Conservation (phyloP, 30 jellyfish, hydroid and myxozoan species). For the Euphysa ruthae region DNA sequence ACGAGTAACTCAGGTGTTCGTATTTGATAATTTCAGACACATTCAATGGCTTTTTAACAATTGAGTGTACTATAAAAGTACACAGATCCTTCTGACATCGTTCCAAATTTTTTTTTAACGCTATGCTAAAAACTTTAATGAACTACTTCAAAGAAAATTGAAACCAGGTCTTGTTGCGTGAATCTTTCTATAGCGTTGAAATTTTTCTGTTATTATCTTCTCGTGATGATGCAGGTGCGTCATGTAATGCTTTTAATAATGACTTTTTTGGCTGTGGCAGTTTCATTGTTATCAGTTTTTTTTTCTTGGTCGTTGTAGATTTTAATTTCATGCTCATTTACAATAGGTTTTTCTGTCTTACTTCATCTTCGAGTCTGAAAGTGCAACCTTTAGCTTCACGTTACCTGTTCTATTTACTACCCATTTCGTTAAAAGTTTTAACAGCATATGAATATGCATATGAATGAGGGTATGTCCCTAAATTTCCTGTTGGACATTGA, state of each 20-base stretch:
- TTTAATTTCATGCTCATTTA: background rate
- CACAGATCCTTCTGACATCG: constrained; percentile 2
- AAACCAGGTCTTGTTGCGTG: background rate
- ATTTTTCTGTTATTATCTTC: background rate
- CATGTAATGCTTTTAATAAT: background rate
- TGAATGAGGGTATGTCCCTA: background rate
- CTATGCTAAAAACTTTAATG: background rate
- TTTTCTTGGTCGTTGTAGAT: background rate
- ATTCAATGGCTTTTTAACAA: too few relatives aligned
- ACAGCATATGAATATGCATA: background rate
- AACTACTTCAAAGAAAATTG: background rate
- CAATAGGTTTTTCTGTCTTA: background rate
- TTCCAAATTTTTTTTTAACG: background rate
- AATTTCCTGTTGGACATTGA: background rate
- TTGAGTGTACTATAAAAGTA: background rate
- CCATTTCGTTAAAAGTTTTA: background rate
- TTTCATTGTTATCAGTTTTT: background rate
- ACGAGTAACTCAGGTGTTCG: too few relatives aligned
- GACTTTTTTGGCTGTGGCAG: background rate
- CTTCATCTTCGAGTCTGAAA: background rate
- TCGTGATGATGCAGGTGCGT: background rate
- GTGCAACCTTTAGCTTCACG: background rate
- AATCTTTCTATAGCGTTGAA: background rate
- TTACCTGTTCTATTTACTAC: background rate
- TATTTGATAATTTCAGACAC: too few relatives aligned